Evolutionary conservation across 2,888 invertebrate genomes (phyloP), one percentile per base, ranked within the genome.

Genomic region (Neuroscelio doddi): DNA sequence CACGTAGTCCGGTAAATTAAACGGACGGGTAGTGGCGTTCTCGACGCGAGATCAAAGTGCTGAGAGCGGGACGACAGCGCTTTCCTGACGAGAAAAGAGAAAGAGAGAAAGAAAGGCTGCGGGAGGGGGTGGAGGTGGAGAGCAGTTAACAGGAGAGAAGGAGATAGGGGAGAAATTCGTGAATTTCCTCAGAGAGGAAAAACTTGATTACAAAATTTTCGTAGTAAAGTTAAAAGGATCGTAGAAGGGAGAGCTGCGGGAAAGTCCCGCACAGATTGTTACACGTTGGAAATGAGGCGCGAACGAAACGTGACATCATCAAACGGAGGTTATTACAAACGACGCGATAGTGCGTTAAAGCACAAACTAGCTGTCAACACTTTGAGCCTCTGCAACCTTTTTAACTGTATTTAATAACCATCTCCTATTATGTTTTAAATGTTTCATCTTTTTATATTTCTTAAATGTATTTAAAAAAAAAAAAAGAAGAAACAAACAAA

Each of bases 191-290:
- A 70, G 69, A 72, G 70, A 73, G 75, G 77, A 80, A 80, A 79
- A 81, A 82, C 79, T 79, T 78, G 78, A 81, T 81, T 82, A 80
- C 76, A 69, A 78, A 79, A 81, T 80, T 80, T 80, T 74, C 73
- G 76, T 75, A 77, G 75, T 68, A 68, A 70, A 77, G 79, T 76
- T 77, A 76, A 79, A 79, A 78, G 78, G 77, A 78, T 78, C 74
- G 74, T 49, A 51, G 57, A 41, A 49, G 62, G 72, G 55, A 44
- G 64, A 52, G 70, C 61, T 58, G 68, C 51, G 49, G 61, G 57
- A 50, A 50, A 45, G 46, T 46, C 62, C 32, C 64, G 70, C 17
- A 65, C 69, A 73, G 78, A 79, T 80, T 78, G 79, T 79, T 77
- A 73, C 74, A 72, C 76, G 77, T 70, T 80, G 76, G 75, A 81